Evolutionary conservation across 2,113 vertebrate genomes (phyloP).

Genomic region (Butorides virescens): DNA sequence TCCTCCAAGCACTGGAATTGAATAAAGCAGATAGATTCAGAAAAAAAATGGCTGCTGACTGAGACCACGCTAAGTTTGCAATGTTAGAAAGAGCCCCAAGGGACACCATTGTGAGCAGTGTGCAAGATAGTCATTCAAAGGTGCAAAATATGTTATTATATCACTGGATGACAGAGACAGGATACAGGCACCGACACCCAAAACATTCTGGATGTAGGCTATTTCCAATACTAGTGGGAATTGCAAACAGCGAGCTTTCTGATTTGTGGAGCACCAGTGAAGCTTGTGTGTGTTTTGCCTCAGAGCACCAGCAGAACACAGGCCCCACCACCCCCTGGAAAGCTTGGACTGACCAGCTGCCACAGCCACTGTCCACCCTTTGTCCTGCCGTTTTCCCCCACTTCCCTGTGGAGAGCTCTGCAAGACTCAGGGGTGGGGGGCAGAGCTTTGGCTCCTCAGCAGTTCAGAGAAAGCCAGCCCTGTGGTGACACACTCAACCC

Average conservation of each 20-base stretch:
- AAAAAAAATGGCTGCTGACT: not conserved
- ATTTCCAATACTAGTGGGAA: not conserved
- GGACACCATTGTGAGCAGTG: not conserved
- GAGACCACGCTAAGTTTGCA: not conserved
- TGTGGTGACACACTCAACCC: rapidly evolving
- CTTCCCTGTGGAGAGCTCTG: not conserved
- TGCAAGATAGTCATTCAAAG: not conserved
- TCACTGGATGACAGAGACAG: not conserved
- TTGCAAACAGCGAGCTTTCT: not conserved
- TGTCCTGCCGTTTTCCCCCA: not conserved
- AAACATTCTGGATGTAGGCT: not conserved
- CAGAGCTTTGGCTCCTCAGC: not conserved
- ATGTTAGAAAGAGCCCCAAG: not conserved
- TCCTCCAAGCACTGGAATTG: not conserved
- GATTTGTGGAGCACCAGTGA: not conserved
- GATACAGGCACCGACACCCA: not conserved
- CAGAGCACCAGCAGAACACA: not conserved
- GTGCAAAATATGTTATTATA: not conserved
- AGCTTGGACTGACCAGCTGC: not conserved
- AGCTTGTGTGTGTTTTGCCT: not conserved
- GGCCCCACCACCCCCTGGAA: not conserved
- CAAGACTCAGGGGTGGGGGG: too few relatives aligned
- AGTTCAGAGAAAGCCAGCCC: not conserved
- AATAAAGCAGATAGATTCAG: not conserved
- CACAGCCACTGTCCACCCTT: not conserved